Conservation (phyloP, 92 coral and sea anemone species). For the Umimayanthus chanpuru region DNA sequence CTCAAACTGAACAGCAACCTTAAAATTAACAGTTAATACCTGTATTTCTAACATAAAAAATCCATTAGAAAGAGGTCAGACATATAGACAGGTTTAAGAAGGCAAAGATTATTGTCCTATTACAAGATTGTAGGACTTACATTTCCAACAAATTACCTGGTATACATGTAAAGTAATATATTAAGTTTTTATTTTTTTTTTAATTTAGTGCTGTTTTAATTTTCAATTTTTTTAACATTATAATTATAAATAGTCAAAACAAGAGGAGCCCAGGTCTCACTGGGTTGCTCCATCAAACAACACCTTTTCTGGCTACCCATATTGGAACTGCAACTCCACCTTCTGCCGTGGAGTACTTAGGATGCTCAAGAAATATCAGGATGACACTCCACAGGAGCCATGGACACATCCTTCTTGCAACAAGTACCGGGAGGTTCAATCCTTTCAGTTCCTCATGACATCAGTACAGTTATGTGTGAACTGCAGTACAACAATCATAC, state of each 20-base stretch:
- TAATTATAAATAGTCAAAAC: neutral
- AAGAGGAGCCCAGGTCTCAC: neutral
- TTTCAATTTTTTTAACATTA: neutral
- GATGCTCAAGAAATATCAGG: conserved; percentile 2
- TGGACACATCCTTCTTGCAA: neutral
- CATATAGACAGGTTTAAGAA: too few relatives aligned
- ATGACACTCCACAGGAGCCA: neutral
- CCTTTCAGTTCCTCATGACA: neutral
- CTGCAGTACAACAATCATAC: neutral
- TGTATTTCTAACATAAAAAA: too few relatives aligned
- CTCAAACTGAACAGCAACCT: too few relatives aligned
- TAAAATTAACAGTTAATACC: too few relatives aligned
- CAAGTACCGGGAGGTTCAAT: neutral
- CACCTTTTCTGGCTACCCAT: conserved; percentile 24
- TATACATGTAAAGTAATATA: too few relatives aligned
- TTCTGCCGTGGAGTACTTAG: neutral
- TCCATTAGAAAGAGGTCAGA: too few relatives aligned
- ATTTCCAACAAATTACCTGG: too few relatives aligned
- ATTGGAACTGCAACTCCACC: conserved; percentile 26
- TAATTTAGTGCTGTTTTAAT: too few relatives aligned
- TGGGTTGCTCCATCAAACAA: conserved; percentile 19
- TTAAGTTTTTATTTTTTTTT: too few relatives aligned
- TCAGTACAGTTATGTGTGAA: neutral
- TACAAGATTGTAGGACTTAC: too few relatives aligned
- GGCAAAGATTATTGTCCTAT: too few relatives aligned